Base-by-base conservation (phyloP, 2,797 vertebrate species). In the Miopithecus talapoin region DNA sequence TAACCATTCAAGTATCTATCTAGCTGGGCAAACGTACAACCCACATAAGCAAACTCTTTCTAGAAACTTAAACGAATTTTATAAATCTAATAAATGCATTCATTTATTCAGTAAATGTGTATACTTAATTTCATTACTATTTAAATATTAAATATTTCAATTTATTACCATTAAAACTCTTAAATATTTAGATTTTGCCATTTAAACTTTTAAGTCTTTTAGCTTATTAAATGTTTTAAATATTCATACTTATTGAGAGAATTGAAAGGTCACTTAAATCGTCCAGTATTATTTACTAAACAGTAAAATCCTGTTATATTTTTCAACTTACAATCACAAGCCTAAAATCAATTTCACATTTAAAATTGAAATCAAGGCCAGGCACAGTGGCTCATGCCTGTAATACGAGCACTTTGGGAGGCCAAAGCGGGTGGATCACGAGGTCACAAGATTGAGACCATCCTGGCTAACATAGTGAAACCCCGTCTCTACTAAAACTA, bases 41-140 rank as follows among this genome's bases (percentile, higher is more conserved):
- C 79, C 81, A 55, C 75, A 55, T n/a, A 88, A 84, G 59, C 36
- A 86, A 94, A 93, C 74, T 88, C 68, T 84, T 87, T 92, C 87
- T 75, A 88, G 74, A 94, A 94, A 93, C 16, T 53, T 87, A 61
- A 95, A 61, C 17, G 55, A 89, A 22, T 50, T 97, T 93, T 85
- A 89, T 59, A 95, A 97, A 96, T 94, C 50, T 81, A 93, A 95
- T 95, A 72, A 88, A 48, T 95, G 41, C 30, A 95, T 68, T 95
- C n/a, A 94, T 91, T 85, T 94, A 97, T 83, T 85, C 48, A 93
- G 64, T 89, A 81, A 91, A 36, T 95, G 17, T 64, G 7, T 86
- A 28, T 87, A 70, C 83, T 91, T 95, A 91, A 81, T 75, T 11
- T 86, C 55, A 85, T 72, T 96, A 89, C n/a, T 89, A 53, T 36